A percentile compares a stretch with the other conserved stretches of the same genome.
Evolutionary conservation across 2,113 vertebrate species (phyloP).

Genomic region (Callipepla californica): DNA sequence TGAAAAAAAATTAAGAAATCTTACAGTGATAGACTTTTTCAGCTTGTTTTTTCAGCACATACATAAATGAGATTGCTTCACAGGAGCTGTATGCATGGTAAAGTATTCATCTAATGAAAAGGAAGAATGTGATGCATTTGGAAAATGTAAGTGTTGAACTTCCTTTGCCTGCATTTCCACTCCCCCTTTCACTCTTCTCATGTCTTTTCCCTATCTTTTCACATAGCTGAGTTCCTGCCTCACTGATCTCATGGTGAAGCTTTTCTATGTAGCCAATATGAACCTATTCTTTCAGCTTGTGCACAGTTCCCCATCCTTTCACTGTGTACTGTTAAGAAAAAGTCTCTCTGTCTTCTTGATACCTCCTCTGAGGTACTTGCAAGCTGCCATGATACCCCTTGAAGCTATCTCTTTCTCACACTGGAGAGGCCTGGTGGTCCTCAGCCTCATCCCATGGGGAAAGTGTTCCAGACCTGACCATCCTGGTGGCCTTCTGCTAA

Average conservation of each 20-base stretch:
- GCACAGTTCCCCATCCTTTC: background rate
- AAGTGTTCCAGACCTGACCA: background rate
- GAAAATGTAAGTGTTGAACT: background rate
- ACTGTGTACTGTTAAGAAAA: background rate
- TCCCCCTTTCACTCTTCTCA: background rate
- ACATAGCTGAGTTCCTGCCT: background rate
- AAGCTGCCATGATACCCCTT: background rate
- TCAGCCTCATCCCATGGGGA: background rate
- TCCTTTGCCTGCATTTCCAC: constrained; percentile 23
- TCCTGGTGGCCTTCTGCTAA: background rate
- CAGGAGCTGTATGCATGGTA: background rate
- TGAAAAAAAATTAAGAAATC: constrained; percentile 3
- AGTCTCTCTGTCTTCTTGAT: background rate
- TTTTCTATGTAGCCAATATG: background rate
- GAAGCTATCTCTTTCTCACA: background rate
- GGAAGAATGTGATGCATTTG: background rate
- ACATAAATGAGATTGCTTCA: background rate
- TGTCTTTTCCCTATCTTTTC: background rate
- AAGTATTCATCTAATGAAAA: background rate
- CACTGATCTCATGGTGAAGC: background rate
- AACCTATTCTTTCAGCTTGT: background rate
- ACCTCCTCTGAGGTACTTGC: background rate
- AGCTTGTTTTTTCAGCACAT: background rate
- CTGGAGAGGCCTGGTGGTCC: background rate
- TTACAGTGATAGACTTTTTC: background rate